These are phyloP conservation scores for Sylvia atricapilla DNA, from an alignment of 2,113 vertebrate species.

Conservation along the genomic window DNA sequence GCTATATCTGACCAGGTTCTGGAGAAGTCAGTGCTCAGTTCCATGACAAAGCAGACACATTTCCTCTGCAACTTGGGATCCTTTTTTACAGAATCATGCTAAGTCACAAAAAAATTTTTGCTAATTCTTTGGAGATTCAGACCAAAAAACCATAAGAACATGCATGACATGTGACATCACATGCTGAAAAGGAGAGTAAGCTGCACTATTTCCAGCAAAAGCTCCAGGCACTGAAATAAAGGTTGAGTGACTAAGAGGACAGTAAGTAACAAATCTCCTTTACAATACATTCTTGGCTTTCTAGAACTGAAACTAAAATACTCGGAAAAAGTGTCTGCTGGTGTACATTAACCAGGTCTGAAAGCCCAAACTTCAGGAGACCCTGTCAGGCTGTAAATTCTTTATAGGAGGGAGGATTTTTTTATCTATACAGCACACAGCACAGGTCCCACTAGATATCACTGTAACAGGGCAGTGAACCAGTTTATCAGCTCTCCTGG, in stretches of 20 bases:
- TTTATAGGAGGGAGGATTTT: background rate
- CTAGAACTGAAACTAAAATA: background rate
- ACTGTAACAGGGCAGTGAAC: background rate
- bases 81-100: background rate
- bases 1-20: background rate
- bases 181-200: background rate
- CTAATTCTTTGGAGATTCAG: background rate
- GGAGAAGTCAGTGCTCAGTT: background rate
- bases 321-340: background rate
- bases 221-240: background rate
- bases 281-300: background rate
- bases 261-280: background rate
- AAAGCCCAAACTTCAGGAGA: background rate
- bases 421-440: background rate
- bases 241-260: background rate
- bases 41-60: background rate
- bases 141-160: background rate
- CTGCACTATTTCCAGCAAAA: background rate
- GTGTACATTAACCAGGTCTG: background rate
- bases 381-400: background rate
- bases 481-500: slow-evolving; percentile 1
- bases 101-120: background rate
- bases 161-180: background rate
- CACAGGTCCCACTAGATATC: background rate
- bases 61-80: background rate